Percentiles rank a stretch among this genome's conserved stretches.
Conservation (phyloP, 2,888 invertebrate species). For the Aphrophora alni region DNA sequence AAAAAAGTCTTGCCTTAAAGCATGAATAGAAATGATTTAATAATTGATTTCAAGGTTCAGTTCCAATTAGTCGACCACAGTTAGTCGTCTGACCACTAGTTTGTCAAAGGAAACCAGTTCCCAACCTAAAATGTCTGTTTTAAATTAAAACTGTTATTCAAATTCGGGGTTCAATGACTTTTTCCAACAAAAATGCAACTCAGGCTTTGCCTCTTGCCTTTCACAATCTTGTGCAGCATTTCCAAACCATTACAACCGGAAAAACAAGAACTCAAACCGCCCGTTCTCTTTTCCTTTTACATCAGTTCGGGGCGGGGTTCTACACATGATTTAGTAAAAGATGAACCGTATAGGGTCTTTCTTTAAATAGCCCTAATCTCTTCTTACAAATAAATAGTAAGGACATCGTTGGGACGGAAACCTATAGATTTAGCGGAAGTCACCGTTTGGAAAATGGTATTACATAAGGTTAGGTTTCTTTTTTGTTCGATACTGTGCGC, state of each 20-base stretch:
- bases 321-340: neutral
- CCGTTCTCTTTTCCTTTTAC: neutral
- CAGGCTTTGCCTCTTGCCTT: neutral
- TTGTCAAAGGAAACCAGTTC: neutral
- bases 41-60: neutral
- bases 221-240: neutral
- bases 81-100: neutral
- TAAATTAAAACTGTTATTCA: neutral
- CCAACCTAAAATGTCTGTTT: neutral
- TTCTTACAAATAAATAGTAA: too few species aligned
- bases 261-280: neutral
- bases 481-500: too few species aligned
- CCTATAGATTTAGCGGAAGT: too few species aligned
- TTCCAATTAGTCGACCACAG: neutral
- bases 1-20: neutral
- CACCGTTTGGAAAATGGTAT: too few species aligned
- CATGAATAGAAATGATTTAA: neutral
- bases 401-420: too few species aligned
- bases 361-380: too few species aligned
- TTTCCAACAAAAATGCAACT: neutral
- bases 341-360: too few species aligned
- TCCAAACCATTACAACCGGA: neutral
- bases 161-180: neutral
- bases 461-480: too few species aligned
- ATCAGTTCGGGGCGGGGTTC: neutral